Evolutionary conservation across 1,140 invertebrate species (phyloP).

Genomic region (Pectinophora gossypiella): DNA sequence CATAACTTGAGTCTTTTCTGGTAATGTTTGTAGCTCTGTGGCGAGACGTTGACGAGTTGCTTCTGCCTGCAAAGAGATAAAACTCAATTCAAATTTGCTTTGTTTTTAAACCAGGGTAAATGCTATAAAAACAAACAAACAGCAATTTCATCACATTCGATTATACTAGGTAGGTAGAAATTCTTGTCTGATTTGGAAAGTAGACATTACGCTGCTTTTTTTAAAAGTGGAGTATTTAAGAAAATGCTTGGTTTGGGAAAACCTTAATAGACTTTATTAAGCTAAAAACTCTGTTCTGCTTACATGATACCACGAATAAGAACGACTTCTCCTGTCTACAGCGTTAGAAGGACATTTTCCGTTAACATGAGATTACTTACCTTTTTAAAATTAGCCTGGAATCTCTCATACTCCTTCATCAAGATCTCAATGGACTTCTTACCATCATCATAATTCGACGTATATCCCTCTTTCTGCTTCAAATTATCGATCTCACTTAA

Average conservation of each 20-base stretch:
- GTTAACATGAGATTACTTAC: conserved; percentile 30
- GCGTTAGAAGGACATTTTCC: background rate
- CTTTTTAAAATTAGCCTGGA: conserved; percentile 69
- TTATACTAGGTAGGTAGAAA: too few species aligned
- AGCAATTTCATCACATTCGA: too few species aligned
- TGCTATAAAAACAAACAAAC: too few species aligned
- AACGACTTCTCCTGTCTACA: background rate
- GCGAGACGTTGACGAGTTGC: conserved; percentile 61
- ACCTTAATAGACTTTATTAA: too few species aligned
- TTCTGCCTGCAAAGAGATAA: conserved; percentile 60
- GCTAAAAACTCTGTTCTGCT: too few species aligned
- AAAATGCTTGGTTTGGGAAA: too few species aligned
- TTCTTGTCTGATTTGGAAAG: too few species aligned
- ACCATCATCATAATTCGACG: conserved; percentile 47
- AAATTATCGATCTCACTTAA: conserved; percentile 70
- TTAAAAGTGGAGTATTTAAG: too few species aligned
- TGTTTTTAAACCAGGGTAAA: too few species aligned
- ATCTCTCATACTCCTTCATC: conserved; percentile 67
- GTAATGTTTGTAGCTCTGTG: conserved; percentile 64
- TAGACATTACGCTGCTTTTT: too few species aligned
- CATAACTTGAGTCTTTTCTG: conserved; percentile 68
- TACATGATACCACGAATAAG: too few species aligned
- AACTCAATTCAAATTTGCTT: too few species aligned
- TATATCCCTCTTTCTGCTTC: conserved; percentile 64
- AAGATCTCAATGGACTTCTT: conserved; percentile 62